Evolutionary conservation across 2,888 invertebrate species (phyloP), one percentile per base, ranked within the genome.

Genomic region (Philereme vetulata): DNA sequence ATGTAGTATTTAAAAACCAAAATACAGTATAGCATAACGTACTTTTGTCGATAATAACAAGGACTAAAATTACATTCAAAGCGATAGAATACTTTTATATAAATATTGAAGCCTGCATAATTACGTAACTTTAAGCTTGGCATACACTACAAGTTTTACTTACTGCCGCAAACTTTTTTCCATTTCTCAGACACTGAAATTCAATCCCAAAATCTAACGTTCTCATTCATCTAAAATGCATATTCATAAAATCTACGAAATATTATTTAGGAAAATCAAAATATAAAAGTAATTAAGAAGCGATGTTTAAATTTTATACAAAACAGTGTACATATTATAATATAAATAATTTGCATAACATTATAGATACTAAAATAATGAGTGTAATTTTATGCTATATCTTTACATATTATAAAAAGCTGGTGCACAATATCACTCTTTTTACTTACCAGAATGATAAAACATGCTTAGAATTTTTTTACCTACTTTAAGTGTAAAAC

Each of bases 141-240:
- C 80, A 80, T 82, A 85, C 77, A 86, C 83, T 84, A 86, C 79
- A 80, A 79, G 78, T 80, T 78, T 88, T 90, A 92, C 91, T 92
- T 86, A 92, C 92, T 91, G 84, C 91, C 91, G 87, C 86, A 91
- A 78, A 91, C 80, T 88, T 88, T 90, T 90, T 90, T 90, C 90
- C 90, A 88, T 82, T 90, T 90, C 70, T 91, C 91, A 85, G 90
- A 89, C 87, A 88, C 90, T 91, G 90, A 90, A 91, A 90, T 85
- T 84, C 87, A 89, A 90, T 86, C 76, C 78, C 82, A 90, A 85
- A 86, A 77, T 77, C 90, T 90, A 90, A 85, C 88, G 88, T 88
- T 89, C 85, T 86, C 84, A 85, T 76, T 76, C 78, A 71, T 76
- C 72, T 72, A 77, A 74, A 71, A 72, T 68, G 74, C 67, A 60